Conservation (phyloP, 2,888 invertebrate genomes). For the Dicyrtomina minuta region DNA sequence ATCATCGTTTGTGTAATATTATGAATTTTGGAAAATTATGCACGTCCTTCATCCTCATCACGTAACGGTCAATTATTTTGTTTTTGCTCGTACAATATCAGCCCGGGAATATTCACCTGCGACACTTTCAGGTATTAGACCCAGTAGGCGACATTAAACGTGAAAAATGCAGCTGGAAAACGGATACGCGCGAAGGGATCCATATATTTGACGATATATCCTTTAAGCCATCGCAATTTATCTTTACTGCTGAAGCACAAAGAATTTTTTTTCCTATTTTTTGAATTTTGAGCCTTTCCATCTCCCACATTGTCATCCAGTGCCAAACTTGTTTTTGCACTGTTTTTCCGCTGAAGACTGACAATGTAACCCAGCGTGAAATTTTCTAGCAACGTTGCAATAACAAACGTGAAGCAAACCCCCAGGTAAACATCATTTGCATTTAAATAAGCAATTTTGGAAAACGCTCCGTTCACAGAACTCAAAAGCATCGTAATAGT, state of each 20-base stretch:
- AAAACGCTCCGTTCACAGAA: slow-evolving; percentile 59
- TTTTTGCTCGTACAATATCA: too few relatives aligned
- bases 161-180: slow-evolving; percentile 42
- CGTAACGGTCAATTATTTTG: too few relatives aligned
- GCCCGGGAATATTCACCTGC: not conserved
- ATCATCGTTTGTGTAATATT: too few relatives aligned
- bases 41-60: too few relatives aligned
- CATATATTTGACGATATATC: slow-evolving; percentile 10
- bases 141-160: slow-evolving; percentile 47
- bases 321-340: too few relatives aligned
- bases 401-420: slow-evolving; percentile 58
- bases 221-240: too few relatives aligned
- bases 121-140: slow-evolving; percentile 12
- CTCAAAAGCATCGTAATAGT: slow-evolving; percentile 60
- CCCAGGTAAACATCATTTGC: slow-evolving; percentile 59
- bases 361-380: slow-evolving; percentile 59
- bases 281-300: too few relatives aligned
- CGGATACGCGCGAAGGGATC: slow-evolving; percentile 39
- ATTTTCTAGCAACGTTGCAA: slow-evolving; percentile 61
- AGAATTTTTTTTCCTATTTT: not conserved
- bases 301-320: not conserved
- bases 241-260: too few relatives aligned
- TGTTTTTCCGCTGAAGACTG: not conserved
- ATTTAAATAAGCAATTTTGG: slow-evolving; percentile 62
- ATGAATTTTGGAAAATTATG: too few relatives aligned